Evolutionary conservation across 2,797 vertebrate species (phyloP).

Genomic region (Cryptoblepharus egeriae): DNA sequence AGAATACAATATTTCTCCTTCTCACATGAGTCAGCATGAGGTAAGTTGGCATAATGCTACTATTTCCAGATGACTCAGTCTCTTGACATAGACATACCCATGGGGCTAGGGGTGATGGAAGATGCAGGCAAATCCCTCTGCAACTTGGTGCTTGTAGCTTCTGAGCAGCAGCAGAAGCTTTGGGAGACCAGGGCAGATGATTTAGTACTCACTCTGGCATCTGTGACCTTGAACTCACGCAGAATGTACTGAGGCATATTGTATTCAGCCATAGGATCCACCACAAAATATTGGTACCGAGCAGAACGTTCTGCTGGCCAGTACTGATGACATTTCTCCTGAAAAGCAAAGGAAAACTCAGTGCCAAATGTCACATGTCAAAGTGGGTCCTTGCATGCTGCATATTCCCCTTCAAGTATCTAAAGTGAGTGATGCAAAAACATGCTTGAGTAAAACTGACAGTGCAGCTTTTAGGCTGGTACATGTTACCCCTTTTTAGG

Average conservation of each 20-base stretch:
- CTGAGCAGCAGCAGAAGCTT: not conserved
- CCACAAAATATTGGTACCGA: conserved; percentile 97
- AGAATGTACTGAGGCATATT: conserved; percentile 99
- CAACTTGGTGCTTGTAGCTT: not conserved
- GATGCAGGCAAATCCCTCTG: not conserved
- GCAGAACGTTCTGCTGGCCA: conserved; percentile 97
- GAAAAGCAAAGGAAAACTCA: conserved; percentile 27
- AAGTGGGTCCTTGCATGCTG: not conserved
- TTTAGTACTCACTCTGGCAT: conserved; percentile 86
- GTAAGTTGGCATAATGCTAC: not conserved
- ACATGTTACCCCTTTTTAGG: too few species aligned
- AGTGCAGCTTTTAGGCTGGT: too few species aligned
- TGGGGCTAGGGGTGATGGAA: not conserved
- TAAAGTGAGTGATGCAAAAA: not conserved
- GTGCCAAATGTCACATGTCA: not conserved
- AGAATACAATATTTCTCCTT: not conserved
- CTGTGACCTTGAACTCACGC: conserved; percentile 96
- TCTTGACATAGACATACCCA: not conserved
- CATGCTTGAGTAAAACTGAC: not conserved
- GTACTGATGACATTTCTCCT: conserved; percentile 99
- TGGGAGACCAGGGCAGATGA: not conserved
- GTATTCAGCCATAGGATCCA: conserved; percentile 99
- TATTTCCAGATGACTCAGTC: not conserved
- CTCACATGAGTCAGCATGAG: not conserved
- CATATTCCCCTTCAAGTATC: not conserved